Evolutionary conservation across 2,888 invertebrate genomes (phyloP).

Genomic region (Thymelicus lineola): DNA sequence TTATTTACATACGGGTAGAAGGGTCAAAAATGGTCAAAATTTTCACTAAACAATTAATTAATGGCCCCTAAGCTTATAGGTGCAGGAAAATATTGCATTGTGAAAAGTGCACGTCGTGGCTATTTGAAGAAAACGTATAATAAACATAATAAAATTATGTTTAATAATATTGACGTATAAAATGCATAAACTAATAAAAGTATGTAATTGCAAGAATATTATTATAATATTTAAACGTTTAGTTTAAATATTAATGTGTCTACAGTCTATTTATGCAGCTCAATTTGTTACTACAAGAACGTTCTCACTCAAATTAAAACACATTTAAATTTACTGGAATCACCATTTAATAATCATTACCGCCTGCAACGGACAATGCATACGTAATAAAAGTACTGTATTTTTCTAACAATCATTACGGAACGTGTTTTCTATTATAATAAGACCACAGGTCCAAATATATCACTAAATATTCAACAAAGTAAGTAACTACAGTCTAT

Average conservation of each 20-base stretch:
- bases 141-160: background rate
- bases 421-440: slow-evolving; percentile 38
- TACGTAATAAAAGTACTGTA: slow-evolving; percentile 36
- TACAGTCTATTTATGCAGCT: background rate
- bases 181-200: no score
- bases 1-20: no score
- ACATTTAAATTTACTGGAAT: slow-evolving; percentile 45
- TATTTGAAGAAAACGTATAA: background rate
- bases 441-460: slow-evolving; percentile 35
- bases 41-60: no score
- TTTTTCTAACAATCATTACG: slow-evolving; percentile 34
- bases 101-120: no score
- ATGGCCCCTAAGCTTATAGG: no score
- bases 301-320: slow-evolving; percentile 33
- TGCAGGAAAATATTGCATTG: no score
- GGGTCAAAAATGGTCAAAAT: no score
- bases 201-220: no score
- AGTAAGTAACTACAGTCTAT: background rate
- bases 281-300: slow-evolving; percentile 25
- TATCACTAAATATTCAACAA: slow-evolving; percentile 16
- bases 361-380: slow-evolving; percentile 23
- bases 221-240: no score
- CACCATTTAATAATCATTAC: slow-evolving; percentile 46
- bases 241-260: background rate
- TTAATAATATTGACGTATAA: no score